These are phyloP conservation scores for Dromaius novaehollandiae DNA, from an alignment of 2,113 vertebrate genomes.

Conservation along the genomic window DNA sequence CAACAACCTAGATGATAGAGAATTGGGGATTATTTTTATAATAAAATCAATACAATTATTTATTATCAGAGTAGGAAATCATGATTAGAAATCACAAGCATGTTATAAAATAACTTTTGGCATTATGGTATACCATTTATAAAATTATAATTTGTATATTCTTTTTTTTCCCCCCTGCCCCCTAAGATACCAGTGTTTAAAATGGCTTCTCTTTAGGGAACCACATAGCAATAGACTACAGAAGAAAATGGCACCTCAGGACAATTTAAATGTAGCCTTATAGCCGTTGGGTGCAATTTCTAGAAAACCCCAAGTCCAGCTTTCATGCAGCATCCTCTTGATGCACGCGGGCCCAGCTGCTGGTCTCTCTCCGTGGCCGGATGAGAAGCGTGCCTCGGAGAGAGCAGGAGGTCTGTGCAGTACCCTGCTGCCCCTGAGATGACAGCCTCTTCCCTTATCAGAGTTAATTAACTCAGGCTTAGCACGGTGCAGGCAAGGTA, in stretches of 20 bases:
- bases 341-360: neutral
- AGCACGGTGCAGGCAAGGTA: neutral
- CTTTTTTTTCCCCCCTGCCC: fast-evolving
- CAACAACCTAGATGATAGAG: neutral
- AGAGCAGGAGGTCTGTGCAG: too few species aligned
- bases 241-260: neutral
- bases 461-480: fast-evolving
- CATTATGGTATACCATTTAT: neutral
- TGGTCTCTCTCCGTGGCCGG: fast-evolving
- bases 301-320: neutral
- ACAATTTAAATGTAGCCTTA: neutral
- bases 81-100: neutral
- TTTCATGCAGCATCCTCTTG: neutral
- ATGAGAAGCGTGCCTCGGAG: fast-evolving
- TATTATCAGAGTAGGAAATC: neutral
- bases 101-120: neutral
- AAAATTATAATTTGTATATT: neutral
- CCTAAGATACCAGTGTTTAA: neutral
- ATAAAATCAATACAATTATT: neutral
- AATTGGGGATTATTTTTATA: neutral
- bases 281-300: neutral
- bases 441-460: neutral
- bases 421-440: neutral
- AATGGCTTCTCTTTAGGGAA: neutral
- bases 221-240: neutral